Base-by-base conservation (phyloP, 2,113 vertebrate species). In the Cyprinodon brontotheroides region DNA sequence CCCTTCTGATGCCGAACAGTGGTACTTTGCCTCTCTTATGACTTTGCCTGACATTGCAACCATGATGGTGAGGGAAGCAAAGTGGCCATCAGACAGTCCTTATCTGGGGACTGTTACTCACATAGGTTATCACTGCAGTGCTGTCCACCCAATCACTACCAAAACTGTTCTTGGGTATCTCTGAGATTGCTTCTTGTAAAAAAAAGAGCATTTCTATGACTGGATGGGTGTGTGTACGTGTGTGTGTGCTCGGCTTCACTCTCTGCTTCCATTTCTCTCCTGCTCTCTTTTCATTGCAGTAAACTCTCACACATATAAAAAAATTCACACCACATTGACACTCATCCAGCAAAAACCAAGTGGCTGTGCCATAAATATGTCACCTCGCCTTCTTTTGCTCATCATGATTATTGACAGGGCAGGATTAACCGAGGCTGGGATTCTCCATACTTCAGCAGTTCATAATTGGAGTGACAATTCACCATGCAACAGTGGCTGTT, bases 391-490 rank as follows among this genome's bases (percentile, higher is more conserved):
- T 81, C 83, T 91, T 89, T 86, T 80, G 79, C 87, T 80, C 87
- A 85, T 90, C 89, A 90, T 84, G 77, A 87, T 89, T 90, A 92
- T 90, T 90, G 92, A 90, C 90, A 84, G 81, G 65, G 70, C 77
- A 88, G 87, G 89, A 92, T 92, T 88, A 91, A 90, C 86, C 50
- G 71, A 74, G 79, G 86, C 66, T 36, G 65, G 82, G 84, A 89
- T 92, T 92, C 87, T 90, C 89, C 87, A 90, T 89, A 89, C 84
- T 89, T 92, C 91, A 91, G 87, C 86, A 87, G 84, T 91, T 90
- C 83, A 87, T 92, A 91, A 93, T 90, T 90, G 86, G 88, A 92
- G 77, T 80, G 79, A 88, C 87, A 87, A 88, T 89, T 90, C 90
- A 82, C 75, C 65, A 50, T 39, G 78, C 75, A 81, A 77, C 83